phyloP scores from a whole-genome alignment of 2,113 vertebrate species.

The Forbesichthys papilliferus region DNA sequence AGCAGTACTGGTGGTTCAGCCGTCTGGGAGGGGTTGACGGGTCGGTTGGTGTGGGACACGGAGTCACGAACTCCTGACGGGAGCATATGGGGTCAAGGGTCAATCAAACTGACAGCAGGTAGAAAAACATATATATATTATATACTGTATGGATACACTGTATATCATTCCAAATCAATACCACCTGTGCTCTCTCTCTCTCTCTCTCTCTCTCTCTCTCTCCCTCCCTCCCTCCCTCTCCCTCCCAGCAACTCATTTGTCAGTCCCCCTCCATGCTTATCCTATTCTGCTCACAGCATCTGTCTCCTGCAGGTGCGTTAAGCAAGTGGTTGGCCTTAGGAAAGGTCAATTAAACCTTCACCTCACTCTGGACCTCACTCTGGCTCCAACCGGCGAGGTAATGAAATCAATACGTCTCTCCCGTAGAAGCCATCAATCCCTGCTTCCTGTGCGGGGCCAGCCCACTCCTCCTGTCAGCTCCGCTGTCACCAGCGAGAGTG shows the following conservation, averaged over 20 bases:
- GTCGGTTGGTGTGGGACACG: conserved; percentile 86
- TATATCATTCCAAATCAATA: too few species aligned
- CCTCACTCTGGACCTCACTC: conserved; percentile 21
- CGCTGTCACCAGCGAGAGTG: conserved; percentile 9
- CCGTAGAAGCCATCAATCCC: conserved; percentile 33
- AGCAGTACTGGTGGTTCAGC: conserved; percentile 86
- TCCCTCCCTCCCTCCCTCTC: not conserved
- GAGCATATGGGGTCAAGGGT: conserved; percentile 21
- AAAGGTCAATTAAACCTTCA: conserved; percentile 44
- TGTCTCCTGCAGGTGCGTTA: conserved; percentile 18
- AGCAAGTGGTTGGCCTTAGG: conserved; percentile 43
- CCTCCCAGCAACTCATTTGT: not conserved
- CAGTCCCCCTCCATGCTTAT: conserved; percentile 13
- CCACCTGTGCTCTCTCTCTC: too few species aligned
- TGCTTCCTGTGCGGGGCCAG: too few species aligned
- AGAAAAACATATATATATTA: too few species aligned
- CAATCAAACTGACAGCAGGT: too few species aligned
- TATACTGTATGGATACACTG: too few species aligned
- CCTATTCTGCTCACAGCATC: not conserved
- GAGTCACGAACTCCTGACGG: conserved; percentile 88
- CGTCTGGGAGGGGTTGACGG: conserved; percentile 70
- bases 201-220: too few species aligned
- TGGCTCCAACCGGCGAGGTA: conserved; percentile 11
- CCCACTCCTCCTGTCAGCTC: conserved; percentile 12
- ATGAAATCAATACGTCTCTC: conserved; percentile 53